Percentiles rank a stretch among this genome's conserved stretches.
phyloP scores from a whole-genome alignment of 2,797 vertebrate species.

The Micropoecilia bifurca region DNA sequence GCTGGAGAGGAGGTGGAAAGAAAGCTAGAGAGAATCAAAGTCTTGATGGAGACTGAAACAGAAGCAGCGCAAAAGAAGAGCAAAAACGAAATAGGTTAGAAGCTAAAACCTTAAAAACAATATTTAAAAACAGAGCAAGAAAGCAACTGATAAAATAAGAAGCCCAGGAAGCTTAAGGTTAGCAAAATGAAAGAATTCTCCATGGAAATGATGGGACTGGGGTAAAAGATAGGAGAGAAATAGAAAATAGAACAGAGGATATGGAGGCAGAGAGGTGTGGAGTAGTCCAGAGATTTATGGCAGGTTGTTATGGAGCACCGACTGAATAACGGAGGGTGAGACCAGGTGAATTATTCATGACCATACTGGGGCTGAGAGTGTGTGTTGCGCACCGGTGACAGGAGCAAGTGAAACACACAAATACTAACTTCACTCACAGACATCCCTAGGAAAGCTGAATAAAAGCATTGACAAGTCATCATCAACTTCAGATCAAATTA shows the following conservation, averaged over 20 bases:
- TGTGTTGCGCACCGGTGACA: conserved; percentile 35
- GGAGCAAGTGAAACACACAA: conserved; percentile 36
- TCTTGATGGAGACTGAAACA: conserved; percentile 11
- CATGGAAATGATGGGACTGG: conserved; percentile 51
- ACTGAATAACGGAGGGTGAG: conserved; percentile 83
- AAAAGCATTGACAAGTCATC: conserved; percentile 42
- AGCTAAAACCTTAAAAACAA: conserved; percentile 45
- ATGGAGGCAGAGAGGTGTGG: conserved; percentile 53
- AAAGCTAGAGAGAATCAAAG: conserved; percentile 32
- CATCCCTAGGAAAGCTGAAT: conserved; percentile 33
- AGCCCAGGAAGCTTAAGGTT: conserved; percentile 25
- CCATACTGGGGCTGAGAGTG: conserved; percentile 45
- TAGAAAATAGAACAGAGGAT: conserved; percentile 23
- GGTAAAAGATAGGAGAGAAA: conserved; percentile 44
- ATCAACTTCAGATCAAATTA: conserved; percentile 44
- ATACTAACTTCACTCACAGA: conserved; percentile 38
- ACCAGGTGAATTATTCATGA: conserved; percentile 82
- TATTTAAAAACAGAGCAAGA: conserved; percentile 11
- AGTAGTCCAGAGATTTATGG: conserved; percentile 76
- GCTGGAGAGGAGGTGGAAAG: conserved; percentile 31
- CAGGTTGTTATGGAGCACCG: conserved; percentile 77
- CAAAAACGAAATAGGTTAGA: conserved; percentile 40
- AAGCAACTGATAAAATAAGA: conserved; percentile 23
- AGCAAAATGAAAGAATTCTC: conserved; percentile 47
- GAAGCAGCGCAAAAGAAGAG: conserved; percentile 12